These are phyloP conservation scores for Apis dorsata DNA, from an alignment of 1,140 invertebrate species.

Conservation along the genomic window DNA sequence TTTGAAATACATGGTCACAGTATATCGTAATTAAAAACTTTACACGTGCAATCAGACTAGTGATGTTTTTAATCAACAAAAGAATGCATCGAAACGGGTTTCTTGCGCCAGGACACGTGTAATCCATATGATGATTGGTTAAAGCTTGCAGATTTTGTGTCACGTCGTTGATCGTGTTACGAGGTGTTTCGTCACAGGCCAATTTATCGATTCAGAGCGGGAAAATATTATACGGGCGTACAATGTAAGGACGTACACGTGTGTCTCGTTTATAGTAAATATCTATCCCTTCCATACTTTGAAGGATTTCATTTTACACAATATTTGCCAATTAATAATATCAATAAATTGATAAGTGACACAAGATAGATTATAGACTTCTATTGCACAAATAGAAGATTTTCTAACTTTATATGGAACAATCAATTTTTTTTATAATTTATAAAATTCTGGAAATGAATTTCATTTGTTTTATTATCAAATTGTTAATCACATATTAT, in stretches of 20 bases:
- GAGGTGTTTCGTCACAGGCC: constrained; percentile 24
- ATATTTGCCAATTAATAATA: not conserved
- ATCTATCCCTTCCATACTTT: not conserved
- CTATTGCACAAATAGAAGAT: not conserved
- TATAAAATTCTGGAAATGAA: not conserved
- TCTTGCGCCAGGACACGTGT: constrained; percentile 23
- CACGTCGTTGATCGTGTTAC: constrained; percentile 32
- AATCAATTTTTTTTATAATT: not conserved
- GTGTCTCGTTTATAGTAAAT: not conserved
- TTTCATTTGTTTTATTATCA: not conserved
- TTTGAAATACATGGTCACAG: not conserved
- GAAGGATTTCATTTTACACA: not conserved
- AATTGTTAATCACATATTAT: not conserved
- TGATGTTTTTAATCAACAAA: not conserved
- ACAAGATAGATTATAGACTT: not conserved
- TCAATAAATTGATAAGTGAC: not conserved
- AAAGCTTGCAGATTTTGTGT: constrained; percentile 29
- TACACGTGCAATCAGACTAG: not conserved
- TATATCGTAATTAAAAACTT: not conserved
- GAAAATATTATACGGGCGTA: not conserved
- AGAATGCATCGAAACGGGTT: constrained; percentile 22
- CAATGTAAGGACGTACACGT: not conserved
- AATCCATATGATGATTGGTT: constrained; percentile 12
- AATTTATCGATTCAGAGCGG: constrained; percentile 29
- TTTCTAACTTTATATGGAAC: not conserved